Percentiles rank a stretch among this genome's conserved stretches.
Evolutionary conservation across 2,113 vertebrate species (phyloP).

Genomic region (Cheilinus undulatus): DNA sequence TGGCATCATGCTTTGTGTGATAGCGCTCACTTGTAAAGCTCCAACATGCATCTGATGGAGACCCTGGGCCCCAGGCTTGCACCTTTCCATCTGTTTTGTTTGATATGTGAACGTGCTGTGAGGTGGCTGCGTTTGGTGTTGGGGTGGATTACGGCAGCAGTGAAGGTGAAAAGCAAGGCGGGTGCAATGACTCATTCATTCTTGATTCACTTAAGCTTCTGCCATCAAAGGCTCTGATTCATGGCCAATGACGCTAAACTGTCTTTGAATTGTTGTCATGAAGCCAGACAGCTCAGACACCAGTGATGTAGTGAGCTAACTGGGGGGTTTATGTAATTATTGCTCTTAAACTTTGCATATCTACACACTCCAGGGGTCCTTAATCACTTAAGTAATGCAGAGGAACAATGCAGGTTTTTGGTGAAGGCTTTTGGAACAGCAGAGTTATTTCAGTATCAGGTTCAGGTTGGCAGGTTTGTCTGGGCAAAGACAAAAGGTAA

Average conservation of each 20-base stretch:
- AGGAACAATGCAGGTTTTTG: conserved; percentile 3
- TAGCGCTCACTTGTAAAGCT: neutral
- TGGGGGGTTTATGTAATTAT: conserved; percentile 14
- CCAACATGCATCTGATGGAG: neutral
- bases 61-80: conserved; percentile 4
- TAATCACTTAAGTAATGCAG: neutral
- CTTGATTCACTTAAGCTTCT: conserved; percentile 27
- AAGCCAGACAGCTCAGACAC: conserved; percentile 25
- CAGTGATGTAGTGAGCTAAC: conserved; percentile 20
- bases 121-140: conserved; percentile 2
- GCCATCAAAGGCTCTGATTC: conserved; percentile 41
- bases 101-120: conserved; percentile 26
- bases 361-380: neutral
- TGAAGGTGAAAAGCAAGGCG: conserved; percentile 41
- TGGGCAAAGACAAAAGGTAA: conserved; percentile 6
- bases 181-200: conserved; percentile 47
- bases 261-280: conserved; percentile 31
- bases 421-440: too few species aligned
- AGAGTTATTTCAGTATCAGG: neutral
- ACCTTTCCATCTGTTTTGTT: conserved; percentile 19
- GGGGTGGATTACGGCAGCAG: conserved; percentile 26
- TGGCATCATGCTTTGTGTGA: conserved; percentile 8
- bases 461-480: neutral
- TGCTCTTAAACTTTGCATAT: conserved; percentile 20
- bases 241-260: conserved; percentile 10